Evolutionary conservation across 2,888 invertebrate genomes (phyloP).

Genomic region (Cistogaster globosa): DNA sequence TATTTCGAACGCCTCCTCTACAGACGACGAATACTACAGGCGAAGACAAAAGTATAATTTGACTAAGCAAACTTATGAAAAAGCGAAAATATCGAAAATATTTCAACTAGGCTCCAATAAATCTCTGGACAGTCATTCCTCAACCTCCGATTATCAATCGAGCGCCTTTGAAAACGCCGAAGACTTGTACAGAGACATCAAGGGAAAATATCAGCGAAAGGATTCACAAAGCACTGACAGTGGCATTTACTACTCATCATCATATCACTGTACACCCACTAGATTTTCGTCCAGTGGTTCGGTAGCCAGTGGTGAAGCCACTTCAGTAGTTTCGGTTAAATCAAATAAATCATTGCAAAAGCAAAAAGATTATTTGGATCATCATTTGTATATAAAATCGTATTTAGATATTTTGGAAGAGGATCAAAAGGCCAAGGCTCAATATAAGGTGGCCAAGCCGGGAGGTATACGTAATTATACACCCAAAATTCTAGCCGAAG

Average conservation of each 20-base stretch:
- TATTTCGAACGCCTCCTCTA: slow-evolving; percentile 76
- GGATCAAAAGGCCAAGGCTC: slow-evolving; percentile 83
- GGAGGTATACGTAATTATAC: slow-evolving; percentile 89
- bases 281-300: slow-evolving; percentile 82
- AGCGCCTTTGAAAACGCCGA: slow-evolving; percentile 58
- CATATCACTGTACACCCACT: slow-evolving; percentile 79
- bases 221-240: slow-evolving; percentile 79
- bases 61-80: slow-evolving; percentile 78
- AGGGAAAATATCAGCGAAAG: slow-evolving; percentile 68
- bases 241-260: slow-evolving; percentile 80
- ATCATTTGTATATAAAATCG: slow-evolving; percentile 85
- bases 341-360: slow-evolving; percentile 80
- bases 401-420: slow-evolving; percentile 84
- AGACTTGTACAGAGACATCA: slow-evolving; percentile 56
- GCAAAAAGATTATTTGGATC: slow-evolving; percentile 84
- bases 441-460: slow-evolving; percentile 84
- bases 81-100: slow-evolving; percentile 73
- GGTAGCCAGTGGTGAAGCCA: slow-evolving; percentile 81
- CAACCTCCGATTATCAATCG: slow-evolving; percentile 69
- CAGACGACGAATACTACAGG: slow-evolving; percentile 77
- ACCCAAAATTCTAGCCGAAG: slow-evolving; percentile 86
- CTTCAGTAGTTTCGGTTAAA: slow-evolving; percentile 82
- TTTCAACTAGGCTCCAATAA: slow-evolving; percentile 66
- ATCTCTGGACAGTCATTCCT: slow-evolving; percentile 62
- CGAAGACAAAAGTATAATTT: slow-evolving; percentile 78